Base-by-base conservation (phyloP, 2,113 vertebrate genomes). In the Pseudolaguvia tuberculata region DNA sequence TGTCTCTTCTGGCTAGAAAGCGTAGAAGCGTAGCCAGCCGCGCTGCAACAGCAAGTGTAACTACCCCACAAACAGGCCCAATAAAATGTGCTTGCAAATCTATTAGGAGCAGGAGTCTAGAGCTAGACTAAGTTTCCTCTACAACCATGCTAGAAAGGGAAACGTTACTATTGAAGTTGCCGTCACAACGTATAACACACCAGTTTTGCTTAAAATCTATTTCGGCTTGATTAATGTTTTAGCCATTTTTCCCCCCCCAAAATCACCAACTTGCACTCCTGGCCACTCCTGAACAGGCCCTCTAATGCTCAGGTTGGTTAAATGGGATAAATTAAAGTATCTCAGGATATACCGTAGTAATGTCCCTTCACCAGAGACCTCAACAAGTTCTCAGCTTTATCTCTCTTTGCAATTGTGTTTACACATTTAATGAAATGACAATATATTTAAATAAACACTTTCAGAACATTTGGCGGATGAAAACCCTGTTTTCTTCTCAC, bases 11-110 rank as follows among this genome's bases (percentile, higher is more conserved):
- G 79, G 79, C 67, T 29, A 48, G 35, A 52, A 48, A 56, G 59
- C 53, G 68, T 29, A 18, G n/a, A 51, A 72, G 52, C 39, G 39
- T 23, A 6, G 71, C 72, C 77, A 81, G 78, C 55, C 58, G 53
- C 72, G 47, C 5, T 18, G 25, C 42, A 73, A 73, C 79, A 81
- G 78, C 81, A 78, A 81, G 79, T 78, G 56, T 48, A 75, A 82
- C 73, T 68, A 47, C 20, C 71, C 58, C 76, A 74, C 72, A 79
- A 78, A 72, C 72, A 57, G 57, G 59, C 68, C 71, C 65, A 81
- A 75, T 75, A 72, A 81, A 70, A 80, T 63, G 48, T 62, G 62
- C 72, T 61, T 71, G 75, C 56, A 76, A 78, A 69, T 79, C 66
- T 76, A 75, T 77, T 79, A 79, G 53, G 69, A 56, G 35, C 61